Base-by-base conservation (phyloP, 2,113 vertebrate species). In the Ramphastos sulfuratus region DNA sequence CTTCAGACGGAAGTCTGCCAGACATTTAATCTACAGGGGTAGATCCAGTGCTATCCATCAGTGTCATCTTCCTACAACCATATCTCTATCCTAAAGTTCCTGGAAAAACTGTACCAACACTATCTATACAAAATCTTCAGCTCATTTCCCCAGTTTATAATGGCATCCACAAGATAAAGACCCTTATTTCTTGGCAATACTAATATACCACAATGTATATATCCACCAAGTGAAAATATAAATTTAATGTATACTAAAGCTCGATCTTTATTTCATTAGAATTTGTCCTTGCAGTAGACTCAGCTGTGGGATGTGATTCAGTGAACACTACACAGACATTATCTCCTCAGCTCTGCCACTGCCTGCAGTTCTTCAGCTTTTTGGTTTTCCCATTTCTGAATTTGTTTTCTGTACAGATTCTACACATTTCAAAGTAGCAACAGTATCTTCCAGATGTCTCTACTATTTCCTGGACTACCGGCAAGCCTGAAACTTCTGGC, bases 131-230 rank as follows among this genome's bases (percentile, higher is more conserved):
- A 87, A 90, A 55, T 11, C 15, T 33, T 64, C 19, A 44, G 27
- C 35, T 60, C 10, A 12, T 71, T 91, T 90, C 46, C 30, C 35
- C 70, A 55, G 15, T n/a, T 63, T 59, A 10, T 30, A 59, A 64
- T 13, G 54, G 35, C n/a, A 83, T 10, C 44, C 52, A 3, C 20
- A 4, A 6, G 16, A 7, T 31, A 58, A 86, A 83, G n/a, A 15
- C 3, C 3, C 7, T 19, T 11, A 33, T 28, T 81, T 58, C 65
- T 78, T 35, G n/a, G 23, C 25, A 77, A 87, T 1, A 72, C 24
- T 37, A 27, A 27, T 17, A 33, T 24, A 73, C 4, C 4, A 0
- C 19, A 31, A 8, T 2, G 14, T 24, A 31, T 9, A 3, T 7
- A 33, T 46, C 64, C 14, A n/a, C 35, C 46, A 73, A 72, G 63